Conservation (phyloP, 2,888 invertebrate species). For the Sarcophaga subvicina region DNA sequence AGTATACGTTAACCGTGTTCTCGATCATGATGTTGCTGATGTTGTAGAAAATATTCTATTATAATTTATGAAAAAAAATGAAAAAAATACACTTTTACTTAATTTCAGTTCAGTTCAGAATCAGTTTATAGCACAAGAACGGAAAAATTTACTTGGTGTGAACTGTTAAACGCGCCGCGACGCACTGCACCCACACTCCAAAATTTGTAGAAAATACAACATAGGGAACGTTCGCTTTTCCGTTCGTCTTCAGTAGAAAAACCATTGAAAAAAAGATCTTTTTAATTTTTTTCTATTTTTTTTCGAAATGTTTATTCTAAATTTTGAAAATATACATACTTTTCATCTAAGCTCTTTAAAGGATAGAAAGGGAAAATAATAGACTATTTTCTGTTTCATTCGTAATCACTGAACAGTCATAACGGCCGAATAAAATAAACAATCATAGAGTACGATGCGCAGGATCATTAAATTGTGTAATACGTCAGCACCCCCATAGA, state of each 20-base stretch:
- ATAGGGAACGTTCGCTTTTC: constrained; percentile 48
- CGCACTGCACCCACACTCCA: constrained; percentile 82
- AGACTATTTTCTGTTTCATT: constrained; percentile 52
- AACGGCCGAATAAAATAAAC: constrained; percentile 65
- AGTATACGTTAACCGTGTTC: constrained; percentile 1
- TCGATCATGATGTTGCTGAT: constrained; percentile 22
- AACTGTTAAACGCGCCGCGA: constrained; percentile 78
- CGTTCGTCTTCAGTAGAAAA: constrained; percentile 42
- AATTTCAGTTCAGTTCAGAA: constrained; percentile 17
- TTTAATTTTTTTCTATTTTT: constrained; percentile 19
- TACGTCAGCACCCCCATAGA: constrained; percentile 67
- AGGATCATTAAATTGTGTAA: constrained; percentile 63
- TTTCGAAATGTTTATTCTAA: constrained; percentile 61
- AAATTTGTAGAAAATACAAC: constrained; percentile 74
- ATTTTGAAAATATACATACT: constrained; percentile 54
- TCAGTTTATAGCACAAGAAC: constrained; percentile 43
- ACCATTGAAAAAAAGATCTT: constrained; percentile 34
- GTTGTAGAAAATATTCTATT: constrained; percentile 43
- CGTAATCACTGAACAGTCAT: constrained; percentile 23
- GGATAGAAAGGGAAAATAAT: constrained; percentile 52
- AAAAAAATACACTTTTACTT: constrained; percentile 41
- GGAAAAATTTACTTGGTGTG: constrained; percentile 66
- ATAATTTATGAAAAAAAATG: constrained; percentile 10
- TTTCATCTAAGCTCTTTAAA: constrained; percentile 12
- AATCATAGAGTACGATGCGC: constrained; percentile 63